phyloP scores from a whole-genome alignment of 2,797 vertebrate species.

The Natrix natrix region DNA sequence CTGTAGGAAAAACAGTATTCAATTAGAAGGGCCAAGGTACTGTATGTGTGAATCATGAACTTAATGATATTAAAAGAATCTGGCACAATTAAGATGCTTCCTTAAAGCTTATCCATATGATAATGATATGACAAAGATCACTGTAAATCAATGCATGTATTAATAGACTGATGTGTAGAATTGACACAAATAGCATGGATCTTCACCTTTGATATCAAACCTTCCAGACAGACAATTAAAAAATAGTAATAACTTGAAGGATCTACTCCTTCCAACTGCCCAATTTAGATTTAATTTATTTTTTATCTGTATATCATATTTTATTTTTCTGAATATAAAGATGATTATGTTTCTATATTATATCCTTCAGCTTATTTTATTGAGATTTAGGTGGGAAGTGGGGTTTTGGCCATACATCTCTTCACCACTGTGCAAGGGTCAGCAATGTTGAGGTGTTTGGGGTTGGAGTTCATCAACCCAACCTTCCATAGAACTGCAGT shows the following conservation, averaged over 20 bases:
- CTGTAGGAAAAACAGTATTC: not conserved
- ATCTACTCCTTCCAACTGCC: not conserved
- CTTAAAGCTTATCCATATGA: slow-evolving; percentile 1
- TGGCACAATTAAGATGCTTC: not conserved
- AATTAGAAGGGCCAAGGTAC: not conserved
- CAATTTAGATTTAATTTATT: not conserved
- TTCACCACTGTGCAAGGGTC: not conserved
- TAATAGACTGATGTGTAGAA: not conserved
- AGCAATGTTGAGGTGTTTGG: not conserved
- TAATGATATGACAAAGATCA: not conserved
- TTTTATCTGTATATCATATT: not conserved
- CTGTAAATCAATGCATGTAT: not conserved
- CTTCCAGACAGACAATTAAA: not conserved
- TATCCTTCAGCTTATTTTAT: not conserved
- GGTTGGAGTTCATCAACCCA: not conserved
- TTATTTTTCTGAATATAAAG: too few species aligned
- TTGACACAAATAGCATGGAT: not conserved
- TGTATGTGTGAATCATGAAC: not conserved
- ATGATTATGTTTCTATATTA: not conserved
- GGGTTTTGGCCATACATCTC: not conserved
- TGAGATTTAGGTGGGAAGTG: not conserved
- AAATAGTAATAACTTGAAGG: not conserved
- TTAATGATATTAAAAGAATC: not conserved
- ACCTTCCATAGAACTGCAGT: not conserved
- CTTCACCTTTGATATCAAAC: not conserved